Evolutionary conservation across 1,140 invertebrate species (phyloP).

Genomic region (Drosophila paulistorum): DNA sequence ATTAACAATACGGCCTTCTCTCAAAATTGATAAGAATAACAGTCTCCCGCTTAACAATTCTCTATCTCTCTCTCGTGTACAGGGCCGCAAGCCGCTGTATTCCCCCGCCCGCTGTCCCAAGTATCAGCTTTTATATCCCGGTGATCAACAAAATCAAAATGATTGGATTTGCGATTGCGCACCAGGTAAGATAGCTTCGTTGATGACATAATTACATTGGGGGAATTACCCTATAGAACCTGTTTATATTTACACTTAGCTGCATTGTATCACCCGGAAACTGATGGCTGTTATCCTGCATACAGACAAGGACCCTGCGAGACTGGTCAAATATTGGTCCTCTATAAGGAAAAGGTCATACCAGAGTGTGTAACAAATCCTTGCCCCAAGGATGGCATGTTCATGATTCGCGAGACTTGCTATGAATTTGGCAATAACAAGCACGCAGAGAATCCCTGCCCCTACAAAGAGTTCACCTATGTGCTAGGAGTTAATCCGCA

Average conservation of each 20-base stretch:
- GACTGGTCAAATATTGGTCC: slow-evolving; percentile 84
- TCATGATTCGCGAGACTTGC: slow-evolving; percentile 84
- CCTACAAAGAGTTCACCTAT: slow-evolving; percentile 82
- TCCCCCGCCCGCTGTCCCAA: slow-evolving; percentile 85
- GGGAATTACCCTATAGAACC: slow-evolving; percentile 30
- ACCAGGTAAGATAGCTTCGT: slow-evolving; percentile 82
- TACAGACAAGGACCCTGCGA: slow-evolving; percentile 87
- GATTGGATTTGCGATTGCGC: slow-evolving; percentile 88
- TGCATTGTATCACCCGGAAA: slow-evolving; percentile 86
- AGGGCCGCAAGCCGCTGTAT: slow-evolving; percentile 85
- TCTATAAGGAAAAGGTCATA: slow-evolving; percentile 83
- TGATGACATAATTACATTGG: slow-evolving; percentile 58
- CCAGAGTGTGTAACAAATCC: slow-evolving; percentile 86
- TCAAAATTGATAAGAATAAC: slow-evolving; percentile 48
- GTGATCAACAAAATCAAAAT: slow-evolving; percentile 84
- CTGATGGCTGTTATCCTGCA: slow-evolving; percentile 86
- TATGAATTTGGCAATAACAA: slow-evolving; percentile 82
- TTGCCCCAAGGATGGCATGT: slow-evolving; percentile 84
- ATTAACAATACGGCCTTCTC: slow-evolving; percentile 6
- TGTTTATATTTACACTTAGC: slow-evolving; percentile 70
- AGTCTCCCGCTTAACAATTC: slow-evolving; percentile 12
- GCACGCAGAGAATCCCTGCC: slow-evolving; percentile 47
- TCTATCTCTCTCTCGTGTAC: slow-evolving; percentile 32
- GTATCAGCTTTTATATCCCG: slow-evolving; percentile 87
- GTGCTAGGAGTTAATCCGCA: slow-evolving; percentile 84